Base-by-base conservation (phyloP, 2,113 vertebrate genomes). In the Chloebia gouldiae region DNA sequence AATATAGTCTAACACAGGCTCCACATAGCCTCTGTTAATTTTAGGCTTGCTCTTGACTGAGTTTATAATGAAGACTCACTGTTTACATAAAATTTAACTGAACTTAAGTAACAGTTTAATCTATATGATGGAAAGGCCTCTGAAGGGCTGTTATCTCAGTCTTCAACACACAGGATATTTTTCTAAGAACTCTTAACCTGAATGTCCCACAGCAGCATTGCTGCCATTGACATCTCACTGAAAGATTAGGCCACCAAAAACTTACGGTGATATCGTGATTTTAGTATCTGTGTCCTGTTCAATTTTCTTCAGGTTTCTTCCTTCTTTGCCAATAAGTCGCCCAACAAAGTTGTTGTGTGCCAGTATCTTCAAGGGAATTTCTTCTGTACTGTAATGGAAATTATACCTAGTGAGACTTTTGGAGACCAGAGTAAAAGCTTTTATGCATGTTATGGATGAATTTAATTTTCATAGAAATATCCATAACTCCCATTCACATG, bases 281-380 rank as follows among this genome's bases (percentile, higher is more conserved):
- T 99, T 99, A 89, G 99, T 99, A 93, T 98, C 99, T 3, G 99
- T 99, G 92, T 99, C 99, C 93, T 99, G 98, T 56, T 99, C 99
- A 13, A 99, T 99, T 98, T 99, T 99, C 98, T 99, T 99, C 95
- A 99, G 97, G 95, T 99, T 99, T 89, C 99, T 98, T 91, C 99
- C 99, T 97, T 99, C 99, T 96, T 99, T 99, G 56, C 99, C 99
- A 96, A 99, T 99, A 73, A 99, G 98, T 69, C 99, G 98, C 25
- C 99, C 99, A 8, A 99, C 99, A 95, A 99, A 99, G 97, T 99
- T 99, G 97, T 99, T 99, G 97, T 99, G 99, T 86, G 99, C 99
- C 96, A 99, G 95, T 92, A 99, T 99, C 98, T 99, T 99, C 97
- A 99, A 97, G 51, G 99, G 99, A 93, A 99, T 99, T 97, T 99